phyloP scores from a whole-genome alignment of 1,140 invertebrate species.

The Atta cephalotes region DNA sequence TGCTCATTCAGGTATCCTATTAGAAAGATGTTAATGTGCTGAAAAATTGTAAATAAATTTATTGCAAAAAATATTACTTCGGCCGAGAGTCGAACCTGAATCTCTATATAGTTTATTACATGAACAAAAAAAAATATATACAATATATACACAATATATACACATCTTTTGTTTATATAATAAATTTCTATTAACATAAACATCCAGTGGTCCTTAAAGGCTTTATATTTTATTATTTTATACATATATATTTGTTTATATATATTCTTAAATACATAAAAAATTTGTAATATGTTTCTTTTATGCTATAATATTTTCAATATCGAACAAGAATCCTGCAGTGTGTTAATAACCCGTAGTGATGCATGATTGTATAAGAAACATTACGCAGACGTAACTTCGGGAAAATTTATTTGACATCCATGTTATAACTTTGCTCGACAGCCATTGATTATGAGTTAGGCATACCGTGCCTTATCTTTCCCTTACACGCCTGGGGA shows the following conservation, averaged over 20 bases:
- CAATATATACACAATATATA: too few relatives aligned
- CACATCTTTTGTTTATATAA: too few relatives aligned
- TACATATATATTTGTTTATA: background rate
- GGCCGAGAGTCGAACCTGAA: too few relatives aligned
- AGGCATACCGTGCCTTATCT: conserved; percentile 83
- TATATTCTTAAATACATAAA: background rate
- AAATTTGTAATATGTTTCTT: background rate
- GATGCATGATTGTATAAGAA: background rate
- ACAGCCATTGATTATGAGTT: conserved; percentile 82
- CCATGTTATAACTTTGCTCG: conserved; percentile 71
- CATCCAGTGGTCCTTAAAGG: too few relatives aligned
- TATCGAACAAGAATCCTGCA: background rate
- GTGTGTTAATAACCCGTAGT: background rate
- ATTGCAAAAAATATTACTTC: too few relatives aligned
- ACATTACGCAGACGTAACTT: conserved; percentile 26
- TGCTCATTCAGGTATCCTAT: too few relatives aligned
- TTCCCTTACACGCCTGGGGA: conserved; percentile 82
- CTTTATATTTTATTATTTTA: background rate
- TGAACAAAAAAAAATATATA: too few relatives aligned
- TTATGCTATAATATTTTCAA: background rate
- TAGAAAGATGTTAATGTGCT: too few relatives aligned
- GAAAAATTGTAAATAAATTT: too few relatives aligned
- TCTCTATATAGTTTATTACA: too few relatives aligned
- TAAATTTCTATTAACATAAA: too few relatives aligned
- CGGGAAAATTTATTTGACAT: conserved; percentile 69